Evolutionary conservation across 2,888 invertebrate genomes (phyloP).

Genomic region (Caenorhabditis sp.): DNA sequence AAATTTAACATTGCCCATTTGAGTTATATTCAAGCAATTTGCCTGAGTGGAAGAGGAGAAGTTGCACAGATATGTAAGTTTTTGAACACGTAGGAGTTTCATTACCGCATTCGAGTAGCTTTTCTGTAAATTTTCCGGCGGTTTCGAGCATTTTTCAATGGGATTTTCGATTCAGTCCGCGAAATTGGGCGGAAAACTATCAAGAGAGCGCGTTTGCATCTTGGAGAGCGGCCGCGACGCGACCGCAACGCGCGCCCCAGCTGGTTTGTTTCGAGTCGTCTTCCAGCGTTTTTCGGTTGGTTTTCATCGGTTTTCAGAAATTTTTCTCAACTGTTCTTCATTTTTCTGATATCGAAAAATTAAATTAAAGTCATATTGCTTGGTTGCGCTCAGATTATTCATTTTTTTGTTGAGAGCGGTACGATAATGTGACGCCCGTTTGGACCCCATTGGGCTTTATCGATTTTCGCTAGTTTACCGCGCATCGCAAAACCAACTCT

Average conservation of each 20-base stretch:
- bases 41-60: constrained; percentile 13
- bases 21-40: not conserved
- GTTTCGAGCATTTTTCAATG: not conserved
- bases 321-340: not conserved
- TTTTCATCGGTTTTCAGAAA: not conserved
- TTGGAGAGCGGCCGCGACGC: constrained; percentile 24
- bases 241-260: constrained; percentile 11
- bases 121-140: not conserved
- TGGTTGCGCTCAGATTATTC: not conserved
- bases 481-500: too few relatives aligned
- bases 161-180: not conserved
- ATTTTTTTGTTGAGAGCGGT: too few relatives aligned
- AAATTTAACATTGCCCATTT: too few relatives aligned
- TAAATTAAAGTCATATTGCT: not conserved
- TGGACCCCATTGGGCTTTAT: too few relatives aligned
- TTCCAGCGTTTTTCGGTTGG: not conserved
- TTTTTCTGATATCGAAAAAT: not conserved
- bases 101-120: not conserved
- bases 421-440: too few relatives aligned
- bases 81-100: constrained; percentile 4
- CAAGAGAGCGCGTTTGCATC: constrained; percentile 30
- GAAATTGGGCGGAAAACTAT: not conserved
- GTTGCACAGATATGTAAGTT: too few relatives aligned
- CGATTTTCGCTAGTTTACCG: too few relatives aligned
- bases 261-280: not conserved